These are phyloP conservation scores for Brachionus rubens DNA, from an alignment of 1,140 invertebrate species.

Conservation along the genomic window DNA sequence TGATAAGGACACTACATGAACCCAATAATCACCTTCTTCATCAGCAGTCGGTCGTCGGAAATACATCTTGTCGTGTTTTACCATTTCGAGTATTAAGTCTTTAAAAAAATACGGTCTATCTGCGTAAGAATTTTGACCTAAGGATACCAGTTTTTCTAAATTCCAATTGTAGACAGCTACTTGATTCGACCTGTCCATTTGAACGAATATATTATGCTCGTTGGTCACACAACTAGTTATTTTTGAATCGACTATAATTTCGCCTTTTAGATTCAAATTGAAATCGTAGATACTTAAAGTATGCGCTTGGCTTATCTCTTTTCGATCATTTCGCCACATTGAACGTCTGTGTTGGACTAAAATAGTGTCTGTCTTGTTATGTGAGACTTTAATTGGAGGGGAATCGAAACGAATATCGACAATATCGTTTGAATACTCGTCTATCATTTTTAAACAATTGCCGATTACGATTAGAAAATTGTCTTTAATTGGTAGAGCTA, in stretches of 20 bases:
- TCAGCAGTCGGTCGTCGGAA: neutral
- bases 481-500: neutral
- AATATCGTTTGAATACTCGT: neutral
- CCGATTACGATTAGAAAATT: neutral
- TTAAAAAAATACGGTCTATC: slow-evolving; percentile 30
- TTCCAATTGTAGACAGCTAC: slow-evolving; percentile 5
- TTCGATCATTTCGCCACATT: neutral
- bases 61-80: slow-evolving; percentile 11
- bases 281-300: neutral
- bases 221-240: neutral
- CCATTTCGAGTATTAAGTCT: neutral
- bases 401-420: neutral
- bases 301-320: slow-evolving; percentile 27
- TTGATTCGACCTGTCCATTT: neutral
- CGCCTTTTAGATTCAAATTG: slow-evolving; percentile 23
- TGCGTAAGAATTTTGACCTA: slow-evolving; percentile 16
- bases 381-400: neutral
- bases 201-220: slow-evolving; percentile 17
- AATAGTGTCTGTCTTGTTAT: slow-evolving; percentile 11
- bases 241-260: slow-evolving; percentile 1
- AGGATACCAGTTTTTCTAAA: neutral
- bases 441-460: neutral
- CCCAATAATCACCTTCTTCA: slow-evolving; percentile 31
- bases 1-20: neutral
- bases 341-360: neutral